phyloP scores from a whole-genome alignment of 2,888 invertebrate genomes.

The Mesorhabditis belari region DNA sequence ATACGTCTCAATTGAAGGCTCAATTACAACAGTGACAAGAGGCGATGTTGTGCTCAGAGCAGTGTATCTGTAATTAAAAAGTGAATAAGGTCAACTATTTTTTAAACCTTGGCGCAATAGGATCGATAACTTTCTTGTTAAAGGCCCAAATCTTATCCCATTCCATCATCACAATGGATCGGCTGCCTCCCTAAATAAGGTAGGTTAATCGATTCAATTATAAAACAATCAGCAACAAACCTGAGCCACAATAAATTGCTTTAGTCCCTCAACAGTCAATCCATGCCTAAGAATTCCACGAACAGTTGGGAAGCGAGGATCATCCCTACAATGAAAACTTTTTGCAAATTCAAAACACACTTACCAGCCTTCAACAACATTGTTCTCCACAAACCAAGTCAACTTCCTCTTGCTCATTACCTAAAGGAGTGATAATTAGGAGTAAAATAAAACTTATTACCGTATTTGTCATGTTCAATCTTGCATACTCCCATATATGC shows the following conservation, averaged over 20 bases:
- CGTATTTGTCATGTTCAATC: slow-evolving; percentile 94
- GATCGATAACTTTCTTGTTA: slow-evolving; percentile 97
- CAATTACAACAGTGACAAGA: slow-evolving; percentile 66
- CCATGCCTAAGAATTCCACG: slow-evolving; percentile 88
- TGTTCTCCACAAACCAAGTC: slow-evolving; percentile 93
- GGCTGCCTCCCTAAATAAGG: slow-evolving; percentile 76
- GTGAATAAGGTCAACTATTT: slow-evolving; percentile 64
- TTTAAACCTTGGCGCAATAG: slow-evolving; percentile 77
- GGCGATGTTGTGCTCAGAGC: slow-evolving; percentile 21
- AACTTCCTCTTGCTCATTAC: slow-evolving; percentile 89
- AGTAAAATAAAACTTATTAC: slow-evolving; percentile 55
- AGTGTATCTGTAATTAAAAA: slow-evolving; percentile 31
- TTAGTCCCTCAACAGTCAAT: slow-evolving; percentile 91
- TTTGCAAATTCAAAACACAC: slow-evolving; percentile 48
- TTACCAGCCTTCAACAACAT: slow-evolving; percentile 88
- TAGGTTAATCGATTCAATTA: slow-evolving; percentile 9
- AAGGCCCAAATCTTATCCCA: slow-evolving; percentile 99
- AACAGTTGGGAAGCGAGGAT: slow-evolving; percentile 96
- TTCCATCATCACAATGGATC: slow-evolving; percentile 96
- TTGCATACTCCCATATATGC: slow-evolving; percentile 88
- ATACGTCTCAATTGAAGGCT: slow-evolving; percentile 53
- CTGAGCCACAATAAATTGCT: slow-evolving; percentile 89
- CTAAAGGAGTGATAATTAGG: neutral
- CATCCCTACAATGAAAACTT: slow-evolving; percentile 65
- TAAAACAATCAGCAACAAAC: slow-evolving; percentile 1